These are phyloP conservation scores for Nannospalax galili DNA, from an alignment of 2,113 vertebrate genomes.

Conservation along the genomic window DNA sequence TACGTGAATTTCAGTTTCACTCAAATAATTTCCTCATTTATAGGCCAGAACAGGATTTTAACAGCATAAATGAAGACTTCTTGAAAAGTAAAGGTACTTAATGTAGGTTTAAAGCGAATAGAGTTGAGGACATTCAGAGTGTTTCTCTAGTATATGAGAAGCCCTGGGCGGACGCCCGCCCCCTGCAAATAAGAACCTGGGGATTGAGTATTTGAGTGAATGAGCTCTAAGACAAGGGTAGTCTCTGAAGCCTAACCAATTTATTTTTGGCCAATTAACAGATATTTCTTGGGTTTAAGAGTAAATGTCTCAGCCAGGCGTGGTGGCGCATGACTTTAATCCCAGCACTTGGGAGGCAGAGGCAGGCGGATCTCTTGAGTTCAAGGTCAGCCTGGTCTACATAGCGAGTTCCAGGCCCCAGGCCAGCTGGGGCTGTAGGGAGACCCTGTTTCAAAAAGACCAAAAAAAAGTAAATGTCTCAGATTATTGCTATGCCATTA, in stretches of 20 bases:
- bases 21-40: background rate
- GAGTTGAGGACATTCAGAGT: background rate
- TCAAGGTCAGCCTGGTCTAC: too few relatives aligned
- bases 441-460: too few relatives aligned
- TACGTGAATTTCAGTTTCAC: background rate
- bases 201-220: background rate
- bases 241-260: background rate
- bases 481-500: background rate
- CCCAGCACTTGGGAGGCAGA: too few relatives aligned
- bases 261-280: background rate
- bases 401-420: too few relatives aligned
- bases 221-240: background rate
- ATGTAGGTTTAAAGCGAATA: background rate
- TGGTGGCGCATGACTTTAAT: too few relatives aligned
- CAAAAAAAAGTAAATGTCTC: conserved; percentile 18
- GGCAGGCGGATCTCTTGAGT: too few relatives aligned
- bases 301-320: background rate
- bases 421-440: too few relatives aligned
- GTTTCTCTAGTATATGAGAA: background rate
- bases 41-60: background rate
- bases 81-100: background rate
- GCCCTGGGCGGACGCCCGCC: background rate
- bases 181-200: background rate
- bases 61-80: background rate
- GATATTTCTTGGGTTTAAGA: background rate